phyloP scores from a whole-genome alignment of 1,140 invertebrate species.

The Eupristina koningsbergeri region DNA sequence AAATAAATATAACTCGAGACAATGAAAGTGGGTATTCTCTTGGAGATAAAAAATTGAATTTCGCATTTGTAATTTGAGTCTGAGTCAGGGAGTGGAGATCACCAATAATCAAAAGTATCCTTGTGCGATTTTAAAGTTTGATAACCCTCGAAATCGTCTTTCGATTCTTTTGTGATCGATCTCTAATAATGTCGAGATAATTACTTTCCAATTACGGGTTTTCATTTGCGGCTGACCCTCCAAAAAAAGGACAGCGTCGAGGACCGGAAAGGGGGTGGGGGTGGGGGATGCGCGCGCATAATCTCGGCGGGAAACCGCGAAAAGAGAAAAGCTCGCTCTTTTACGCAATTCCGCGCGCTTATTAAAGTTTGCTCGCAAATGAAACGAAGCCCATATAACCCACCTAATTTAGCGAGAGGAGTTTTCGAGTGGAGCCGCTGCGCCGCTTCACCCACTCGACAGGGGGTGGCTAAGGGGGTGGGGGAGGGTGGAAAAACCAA shows the following conservation, averaged over 20 bases:
- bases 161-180: too few species aligned
- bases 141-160: background rate
- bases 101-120: constrained; percentile 9
- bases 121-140: background rate
- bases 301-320: constrained; percentile 60
- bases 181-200: constrained; percentile 42
- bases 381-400: constrained; percentile 75
- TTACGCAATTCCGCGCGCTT: constrained; percentile 75
- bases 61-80: constrained; percentile 27
- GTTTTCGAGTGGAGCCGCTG: constrained; percentile 70
- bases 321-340: constrained; percentile 73
- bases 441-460: constrained; percentile 52
- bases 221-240: constrained; percentile 38
- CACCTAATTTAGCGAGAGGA: constrained; percentile 75
- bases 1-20: too few species aligned
- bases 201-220: constrained; percentile 42
- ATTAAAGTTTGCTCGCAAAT: constrained; percentile 76
- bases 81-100: background rate
- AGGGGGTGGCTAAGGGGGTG: constrained; percentile 9
- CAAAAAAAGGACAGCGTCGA: constrained; percentile 13
- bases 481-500: constrained; percentile 38
- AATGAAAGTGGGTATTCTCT: too few species aligned
- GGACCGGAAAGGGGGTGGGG: background rate
- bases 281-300: constrained; percentile 46
- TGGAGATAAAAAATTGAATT: background rate